Evolutionary conservation across 2,113 vertebrate species (phyloP).

Genomic region (Malurus cyaneus): DNA sequence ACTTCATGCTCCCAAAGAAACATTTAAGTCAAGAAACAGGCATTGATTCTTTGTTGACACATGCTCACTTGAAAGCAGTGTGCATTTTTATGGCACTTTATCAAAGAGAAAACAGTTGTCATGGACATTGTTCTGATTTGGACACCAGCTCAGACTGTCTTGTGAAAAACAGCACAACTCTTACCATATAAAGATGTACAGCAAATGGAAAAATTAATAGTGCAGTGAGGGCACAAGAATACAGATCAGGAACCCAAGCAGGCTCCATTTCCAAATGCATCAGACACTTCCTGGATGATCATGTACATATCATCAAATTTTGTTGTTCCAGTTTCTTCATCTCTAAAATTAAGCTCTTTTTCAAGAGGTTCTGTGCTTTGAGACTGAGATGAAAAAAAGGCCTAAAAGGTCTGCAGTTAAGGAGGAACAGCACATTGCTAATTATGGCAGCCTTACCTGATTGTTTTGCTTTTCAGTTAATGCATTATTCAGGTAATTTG

Average conservation of each 20-base stretch:
- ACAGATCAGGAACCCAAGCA: background rate
- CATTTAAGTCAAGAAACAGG: background rate
- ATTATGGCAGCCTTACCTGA: background rate
- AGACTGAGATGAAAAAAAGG: background rate
- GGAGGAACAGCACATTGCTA: background rate
- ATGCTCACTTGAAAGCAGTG: background rate
- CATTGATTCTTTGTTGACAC: background rate
- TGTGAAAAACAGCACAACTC: background rate
- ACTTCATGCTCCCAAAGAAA: background rate
- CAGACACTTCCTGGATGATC: background rate
- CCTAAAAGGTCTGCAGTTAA: background rate
- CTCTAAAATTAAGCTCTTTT: background rate
- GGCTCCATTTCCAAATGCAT: background rate
- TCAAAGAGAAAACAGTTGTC: background rate
- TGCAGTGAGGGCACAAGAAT: background rate
- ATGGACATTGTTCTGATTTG: background rate
- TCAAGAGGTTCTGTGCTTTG: background rate
- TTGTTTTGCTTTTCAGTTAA: background rate
- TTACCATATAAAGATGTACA: background rate
- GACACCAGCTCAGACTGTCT: background rate
- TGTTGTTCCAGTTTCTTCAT: background rate
- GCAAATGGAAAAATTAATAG: constrained; percentile 4
- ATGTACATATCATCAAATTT: background rate
- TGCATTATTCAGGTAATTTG: background rate
- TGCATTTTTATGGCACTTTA: background rate